Evolutionary conservation across 1,140 invertebrate species (phyloP).

Genomic region (Coptotermes formosanus): DNA sequence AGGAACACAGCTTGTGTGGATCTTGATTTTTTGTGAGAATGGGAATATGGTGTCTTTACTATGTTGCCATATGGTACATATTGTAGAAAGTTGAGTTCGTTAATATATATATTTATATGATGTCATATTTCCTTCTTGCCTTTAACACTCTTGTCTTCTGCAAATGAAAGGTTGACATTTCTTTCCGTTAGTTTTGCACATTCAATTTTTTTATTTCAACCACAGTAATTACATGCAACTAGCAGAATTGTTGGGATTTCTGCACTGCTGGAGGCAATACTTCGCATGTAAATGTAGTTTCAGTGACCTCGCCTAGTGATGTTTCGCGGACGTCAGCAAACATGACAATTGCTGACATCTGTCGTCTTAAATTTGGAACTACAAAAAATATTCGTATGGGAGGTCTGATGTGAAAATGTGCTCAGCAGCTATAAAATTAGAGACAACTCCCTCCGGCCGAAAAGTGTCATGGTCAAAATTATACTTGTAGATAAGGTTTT

Average conservation of each 20-base stretch:
- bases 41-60: no score
- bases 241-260: background rate
- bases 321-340: slow-evolving; percentile 2
- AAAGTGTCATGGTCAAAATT: background rate
- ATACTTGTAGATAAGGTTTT: background rate
- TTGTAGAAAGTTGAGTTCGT: no score
- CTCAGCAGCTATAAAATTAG: background rate
- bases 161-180: background rate
- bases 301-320: background rate
- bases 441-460: background rate
- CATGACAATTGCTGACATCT: background rate
- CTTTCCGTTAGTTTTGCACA: background rate
- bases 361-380: background rate
- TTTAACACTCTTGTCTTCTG: background rate
- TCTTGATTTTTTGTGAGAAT: no score
- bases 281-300: background rate
- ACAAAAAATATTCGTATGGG: no score
- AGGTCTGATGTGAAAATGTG: background rate
- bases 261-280: background rate
- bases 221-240: background rate
- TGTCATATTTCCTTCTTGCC: background rate
- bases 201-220: background rate
- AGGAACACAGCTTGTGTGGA: no score
- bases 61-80: no score
- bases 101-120: no score